These are phyloP conservation scores for Tragelaphus buxtoni DNA, from an alignment of 2,113 vertebrate genomes.

Conservation along the genomic window DNA sequence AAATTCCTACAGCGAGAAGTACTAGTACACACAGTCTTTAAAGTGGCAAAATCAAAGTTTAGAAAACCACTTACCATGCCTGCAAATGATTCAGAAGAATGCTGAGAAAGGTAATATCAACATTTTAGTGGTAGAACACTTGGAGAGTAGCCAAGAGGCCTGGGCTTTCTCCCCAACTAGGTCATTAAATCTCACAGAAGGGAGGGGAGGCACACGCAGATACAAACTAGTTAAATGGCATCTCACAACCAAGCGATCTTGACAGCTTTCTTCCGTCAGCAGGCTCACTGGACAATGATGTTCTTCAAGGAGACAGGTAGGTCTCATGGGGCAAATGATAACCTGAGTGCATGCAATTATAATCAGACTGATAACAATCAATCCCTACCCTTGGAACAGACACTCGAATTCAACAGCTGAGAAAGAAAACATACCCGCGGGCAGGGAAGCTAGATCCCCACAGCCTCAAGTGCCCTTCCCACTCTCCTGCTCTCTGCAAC, in stretches of 20 bases:
- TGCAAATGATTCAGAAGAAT: neutral
- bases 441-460: neutral
- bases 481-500: neutral
- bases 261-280: constrained; percentile 16
- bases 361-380: neutral
- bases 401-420: neutral
- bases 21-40: neutral
- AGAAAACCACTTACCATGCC: neutral
- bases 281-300: neutral
- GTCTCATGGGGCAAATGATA: constrained; percentile 30
- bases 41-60: constrained; percentile 35
- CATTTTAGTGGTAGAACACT: neutral
- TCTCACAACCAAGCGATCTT: neutral
- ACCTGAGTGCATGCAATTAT: constrained; percentile 1
- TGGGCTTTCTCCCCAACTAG: constrained; percentile 24
- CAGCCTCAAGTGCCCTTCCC: neutral
- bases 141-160: constrained; percentile 27
- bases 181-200: neutral
- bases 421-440: neutral
- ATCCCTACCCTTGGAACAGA: neutral
- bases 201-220: neutral
- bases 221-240: constrained; percentile 11
- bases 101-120: neutral
- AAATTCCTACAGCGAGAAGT: neutral
- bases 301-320: constrained; percentile 38